phyloP scores from a whole-genome alignment of 1,140 invertebrate species.

The Homalodisca vitripennis region DNA sequence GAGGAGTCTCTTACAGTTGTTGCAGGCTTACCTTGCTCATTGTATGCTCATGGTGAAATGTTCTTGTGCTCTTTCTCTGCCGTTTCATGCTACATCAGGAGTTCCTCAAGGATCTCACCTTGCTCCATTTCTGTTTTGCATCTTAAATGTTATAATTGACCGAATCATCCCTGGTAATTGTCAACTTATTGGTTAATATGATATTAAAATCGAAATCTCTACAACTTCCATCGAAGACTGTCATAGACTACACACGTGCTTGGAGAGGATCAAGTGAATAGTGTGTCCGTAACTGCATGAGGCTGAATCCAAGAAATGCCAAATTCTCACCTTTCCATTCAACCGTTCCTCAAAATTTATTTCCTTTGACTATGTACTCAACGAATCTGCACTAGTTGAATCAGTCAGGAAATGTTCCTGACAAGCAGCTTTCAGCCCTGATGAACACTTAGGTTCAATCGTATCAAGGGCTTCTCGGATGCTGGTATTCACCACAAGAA shows the following conservation, averaged over 20 bases:
- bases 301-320: not conserved
- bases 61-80: conserved; percentile 36
- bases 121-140: conserved; percentile 42
- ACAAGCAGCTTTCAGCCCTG: too few species aligned
- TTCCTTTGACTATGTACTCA: not conserved
- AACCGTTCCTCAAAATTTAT: not conserved
- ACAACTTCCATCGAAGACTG: not conserved
- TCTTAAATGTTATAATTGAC: conserved; percentile 42
- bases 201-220: not conserved
- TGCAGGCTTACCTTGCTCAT: conserved; percentile 40
- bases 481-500: too few species aligned
- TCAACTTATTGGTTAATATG: conserved; percentile 41
- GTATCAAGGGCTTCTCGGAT: too few species aligned
- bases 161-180: conserved; percentile 37
- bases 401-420: too few species aligned
- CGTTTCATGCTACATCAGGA: conserved; percentile 36
- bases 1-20: conserved; percentile 35
- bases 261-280: not conserved
- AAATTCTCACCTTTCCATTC: not conserved
- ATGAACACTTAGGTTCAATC: too few species aligned
- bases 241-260: not conserved
- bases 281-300: conserved; percentile 1
- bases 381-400: too few species aligned
- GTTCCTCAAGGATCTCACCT: conserved; percentile 43
- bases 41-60: conserved; percentile 37